Evolutionary conservation across 2,113 vertebrate genomes (phyloP), one percentile per base, ranked within the genome.

Genomic region (Balaeniceps rex): DNA sequence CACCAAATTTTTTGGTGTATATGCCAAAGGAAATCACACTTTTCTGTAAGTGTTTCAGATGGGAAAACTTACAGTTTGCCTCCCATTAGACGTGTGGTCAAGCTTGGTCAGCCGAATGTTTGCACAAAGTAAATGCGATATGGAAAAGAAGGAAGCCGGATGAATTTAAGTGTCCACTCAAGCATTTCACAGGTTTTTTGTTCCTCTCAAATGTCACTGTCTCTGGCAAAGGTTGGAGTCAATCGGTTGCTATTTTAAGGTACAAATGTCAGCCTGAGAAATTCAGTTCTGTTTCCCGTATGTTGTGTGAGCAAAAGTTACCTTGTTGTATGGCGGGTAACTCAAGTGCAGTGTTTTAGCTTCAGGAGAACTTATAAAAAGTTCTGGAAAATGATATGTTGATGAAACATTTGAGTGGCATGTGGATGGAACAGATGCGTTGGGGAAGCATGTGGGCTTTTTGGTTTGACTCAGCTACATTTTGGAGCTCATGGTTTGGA

Each of bases 391-490:
- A n/a, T 54, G 12, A 23, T 87, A 52, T 7, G 24, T 55, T 89
- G 81, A 49, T 12, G 4, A 74, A 91, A 57, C 52, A 83, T 69
- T 94, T 88, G 88, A 95, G 58, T 81, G 64, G 18, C 82, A 85
- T 88, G 94, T 96, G 87, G 63, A 78, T 65, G 57, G 77, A 91
- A 82, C 0, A 7, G 83, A 87, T 94, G 84, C 4, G 0, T 26
- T 75, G 81, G 70, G 60, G 78, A 81, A 83, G 78, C 87, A 70
- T 60, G 69, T 84, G 91, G 75, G 57, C 40, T 94, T 87, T 89
- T 95, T 79, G 38, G 22, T 96, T 96, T 97, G 95, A 83, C 86
- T 96, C 77, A 78, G 88, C 87, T 96, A 58, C 70, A 10, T 87
- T 83, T 51, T 51, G 85, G 93, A 92, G 40, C 91, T 97, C 75